phyloP scores from a whole-genome alignment of 2,888 invertebrate species.

The Tachina fera region DNA sequence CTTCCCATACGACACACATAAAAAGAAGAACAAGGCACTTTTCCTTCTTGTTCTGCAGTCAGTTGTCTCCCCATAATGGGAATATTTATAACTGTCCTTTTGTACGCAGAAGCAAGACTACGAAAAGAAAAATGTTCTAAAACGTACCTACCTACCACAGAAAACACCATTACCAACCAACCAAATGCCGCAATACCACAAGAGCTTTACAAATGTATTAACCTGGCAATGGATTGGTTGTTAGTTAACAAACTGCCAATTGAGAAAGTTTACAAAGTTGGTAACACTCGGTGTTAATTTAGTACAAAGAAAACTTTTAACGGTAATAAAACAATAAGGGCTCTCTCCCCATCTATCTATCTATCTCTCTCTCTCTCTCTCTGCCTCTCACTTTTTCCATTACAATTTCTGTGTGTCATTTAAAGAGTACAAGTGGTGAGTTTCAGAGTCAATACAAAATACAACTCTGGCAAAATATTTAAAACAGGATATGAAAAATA shows the following conservation, averaged over 20 bases:
- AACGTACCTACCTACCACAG: slow-evolving; percentile 30
- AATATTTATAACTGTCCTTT: slow-evolving; percentile 43
- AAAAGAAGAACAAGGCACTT: slow-evolving; percentile 42
- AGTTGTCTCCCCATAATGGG: slow-evolving; percentile 49
- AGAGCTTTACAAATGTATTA: slow-evolving; percentile 2
- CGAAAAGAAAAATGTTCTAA: slow-evolving; percentile 56
- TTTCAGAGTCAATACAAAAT: slow-evolving; percentile 16
- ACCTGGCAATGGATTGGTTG: background rate
- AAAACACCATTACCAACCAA: background rate
- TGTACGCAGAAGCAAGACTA: slow-evolving; percentile 63
- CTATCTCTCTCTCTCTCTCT: background rate
- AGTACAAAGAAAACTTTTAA: slow-evolving; percentile 38
- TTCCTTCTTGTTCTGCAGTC: slow-evolving; percentile 21
- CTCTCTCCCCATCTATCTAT: too few species aligned
- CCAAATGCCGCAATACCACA: slow-evolving; percentile 4
- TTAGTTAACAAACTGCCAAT: slow-evolving; percentile 25
- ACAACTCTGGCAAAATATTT: slow-evolving; percentile 35
- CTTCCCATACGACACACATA: slow-evolving; percentile 50
- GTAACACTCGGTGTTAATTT: slow-evolving; percentile 35
- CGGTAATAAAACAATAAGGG: slow-evolving; percentile 28
- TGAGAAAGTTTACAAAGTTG: background rate
- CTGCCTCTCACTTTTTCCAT: background rate
- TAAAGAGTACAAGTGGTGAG: slow-evolving; percentile 10
- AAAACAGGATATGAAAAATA: slow-evolving; percentile 24
- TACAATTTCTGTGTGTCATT: background rate